Evolutionary conservation across 1,140 invertebrate genomes (phyloP).

Genomic region (Zaprionus ghesquierei): DNA sequence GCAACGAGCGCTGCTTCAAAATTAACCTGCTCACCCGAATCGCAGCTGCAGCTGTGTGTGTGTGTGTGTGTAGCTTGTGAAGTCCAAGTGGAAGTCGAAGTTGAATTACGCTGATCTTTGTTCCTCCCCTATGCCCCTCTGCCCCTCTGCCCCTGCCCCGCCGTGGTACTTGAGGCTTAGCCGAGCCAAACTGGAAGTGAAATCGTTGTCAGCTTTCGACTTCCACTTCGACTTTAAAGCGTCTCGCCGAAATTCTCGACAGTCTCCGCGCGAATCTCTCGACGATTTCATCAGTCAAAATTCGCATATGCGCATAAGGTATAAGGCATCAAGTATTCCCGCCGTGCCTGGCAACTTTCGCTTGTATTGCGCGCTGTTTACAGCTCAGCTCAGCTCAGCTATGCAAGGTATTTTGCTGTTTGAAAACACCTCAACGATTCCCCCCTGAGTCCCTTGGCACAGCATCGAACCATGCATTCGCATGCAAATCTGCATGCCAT

Average conservation of each 20-base stretch:
- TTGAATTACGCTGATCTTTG: constrained; percentile 57
- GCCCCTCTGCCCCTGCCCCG: neutral
- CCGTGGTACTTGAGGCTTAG: neutral
- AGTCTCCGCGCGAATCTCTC: constrained; percentile 8
- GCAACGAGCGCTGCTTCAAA: constrained; percentile 25
- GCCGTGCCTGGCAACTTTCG: constrained; percentile 26
- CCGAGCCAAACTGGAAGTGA: constrained; percentile 56
- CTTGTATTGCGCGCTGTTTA: constrained; percentile 22
- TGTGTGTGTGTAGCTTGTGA: neutral
- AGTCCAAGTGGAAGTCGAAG: constrained; percentile 28
- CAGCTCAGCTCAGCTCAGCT: constrained; percentile 9
- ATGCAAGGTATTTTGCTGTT: constrained; percentile 29
- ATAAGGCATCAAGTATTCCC: neutral
- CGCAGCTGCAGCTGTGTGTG: constrained; percentile 2
- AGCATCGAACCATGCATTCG: constrained; percentile 11
- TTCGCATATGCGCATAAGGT: constrained; percentile 13
- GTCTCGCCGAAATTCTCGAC: constrained; percentile 49
- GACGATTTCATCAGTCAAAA: constrained; percentile 46
- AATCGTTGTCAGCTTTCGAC: constrained; percentile 32
- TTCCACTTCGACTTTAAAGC: constrained; percentile 12
- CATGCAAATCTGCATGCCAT: constrained; percentile 28
- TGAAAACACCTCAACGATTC: constrained; percentile 28
- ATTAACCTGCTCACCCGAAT: constrained; percentile 55
- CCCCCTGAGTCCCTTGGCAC: neutral
- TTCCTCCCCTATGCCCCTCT: constrained; percentile 13